Conservation (phyloP, 2,113 vertebrate species). For the Rhegmatorhina hoffmannsi region DNA sequence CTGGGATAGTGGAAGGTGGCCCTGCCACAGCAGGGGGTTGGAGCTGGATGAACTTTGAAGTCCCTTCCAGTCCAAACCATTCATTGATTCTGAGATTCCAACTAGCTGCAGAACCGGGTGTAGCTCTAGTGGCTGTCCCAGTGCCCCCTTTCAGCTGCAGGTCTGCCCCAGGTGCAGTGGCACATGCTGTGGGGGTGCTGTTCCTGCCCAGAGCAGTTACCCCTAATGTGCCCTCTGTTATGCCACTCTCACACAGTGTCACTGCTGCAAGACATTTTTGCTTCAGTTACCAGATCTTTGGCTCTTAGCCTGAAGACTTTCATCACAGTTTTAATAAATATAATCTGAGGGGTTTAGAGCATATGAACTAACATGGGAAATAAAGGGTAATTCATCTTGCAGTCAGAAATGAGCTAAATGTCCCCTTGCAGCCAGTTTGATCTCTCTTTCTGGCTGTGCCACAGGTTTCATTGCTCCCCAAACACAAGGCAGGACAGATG, state of each 20-base stretch:
- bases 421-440: background rate
- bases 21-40: background rate
- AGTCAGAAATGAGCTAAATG: background rate
- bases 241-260: background rate
- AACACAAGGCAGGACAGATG: background rate
- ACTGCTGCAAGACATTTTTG: background rate
- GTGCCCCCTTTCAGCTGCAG: background rate
- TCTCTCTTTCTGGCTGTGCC: background rate
- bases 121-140: background rate
- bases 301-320: background rate
- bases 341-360: background rate
- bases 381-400: background rate
- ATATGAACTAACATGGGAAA: background rate
- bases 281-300: background rate
- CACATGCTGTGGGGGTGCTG: rapidly evolving
- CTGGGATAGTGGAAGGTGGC: background rate
- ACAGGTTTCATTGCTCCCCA: background rate
- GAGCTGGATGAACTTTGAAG: background rate
- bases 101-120: background rate
- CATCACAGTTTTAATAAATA: background rate
- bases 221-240: rapidly evolving
- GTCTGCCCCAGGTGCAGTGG: background rate
- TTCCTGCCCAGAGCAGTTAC: background rate
- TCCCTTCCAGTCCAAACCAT: background rate
- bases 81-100: background rate